Evolutionary conservation across 2,888 invertebrate genomes (phyloP).

Genomic region (Latrodectus elegans): DNA sequence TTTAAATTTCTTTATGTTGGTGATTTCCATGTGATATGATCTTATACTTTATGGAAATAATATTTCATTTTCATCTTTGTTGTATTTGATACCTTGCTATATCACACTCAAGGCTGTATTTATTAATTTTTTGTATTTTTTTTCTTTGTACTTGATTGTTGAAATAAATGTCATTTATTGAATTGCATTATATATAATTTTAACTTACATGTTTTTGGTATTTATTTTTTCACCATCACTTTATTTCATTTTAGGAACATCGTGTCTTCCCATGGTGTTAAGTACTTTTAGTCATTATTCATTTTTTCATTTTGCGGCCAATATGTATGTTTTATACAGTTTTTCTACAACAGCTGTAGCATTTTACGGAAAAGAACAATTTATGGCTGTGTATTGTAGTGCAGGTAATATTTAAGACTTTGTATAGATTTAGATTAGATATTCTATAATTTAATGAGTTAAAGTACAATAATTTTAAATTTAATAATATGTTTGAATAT

Average conservation of each 20-base stretch:
- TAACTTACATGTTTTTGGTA: too few species aligned
- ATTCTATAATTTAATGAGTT: background rate
- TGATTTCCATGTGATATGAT: too few species aligned
- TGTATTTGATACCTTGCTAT: slow-evolving; percentile 73
- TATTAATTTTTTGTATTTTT: background rate
- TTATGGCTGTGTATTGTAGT: slow-evolving; percentile 90
- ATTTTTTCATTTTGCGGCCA: slow-evolving; percentile 88
- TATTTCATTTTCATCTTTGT: too few species aligned
- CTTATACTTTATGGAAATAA: too few species aligned
- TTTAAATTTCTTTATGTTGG: too few species aligned
- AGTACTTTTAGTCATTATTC: slow-evolving; percentile 97
- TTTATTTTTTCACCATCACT: background rate
- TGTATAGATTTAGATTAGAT: background rate
- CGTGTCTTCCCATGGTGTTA: slow-evolving; percentile 91
- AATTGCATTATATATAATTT: too few species aligned
- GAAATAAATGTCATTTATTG: background rate
- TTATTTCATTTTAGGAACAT: slow-evolving; percentile 78
- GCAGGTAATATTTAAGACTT: slow-evolving; percentile 78
- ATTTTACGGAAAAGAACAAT: slow-evolving; percentile 91
- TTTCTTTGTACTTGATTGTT: background rate
- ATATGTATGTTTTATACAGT: slow-evolving; percentile 93
- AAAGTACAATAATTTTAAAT: too few species aligned
- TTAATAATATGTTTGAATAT: background rate
- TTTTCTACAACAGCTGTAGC: slow-evolving; percentile 80
- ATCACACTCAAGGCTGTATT: background rate